A percentile compares a stretch with the other conserved stretches of the same genome.
Conservation (phyloP, 2,888 invertebrate species). For the Plusia festucae region DNA sequence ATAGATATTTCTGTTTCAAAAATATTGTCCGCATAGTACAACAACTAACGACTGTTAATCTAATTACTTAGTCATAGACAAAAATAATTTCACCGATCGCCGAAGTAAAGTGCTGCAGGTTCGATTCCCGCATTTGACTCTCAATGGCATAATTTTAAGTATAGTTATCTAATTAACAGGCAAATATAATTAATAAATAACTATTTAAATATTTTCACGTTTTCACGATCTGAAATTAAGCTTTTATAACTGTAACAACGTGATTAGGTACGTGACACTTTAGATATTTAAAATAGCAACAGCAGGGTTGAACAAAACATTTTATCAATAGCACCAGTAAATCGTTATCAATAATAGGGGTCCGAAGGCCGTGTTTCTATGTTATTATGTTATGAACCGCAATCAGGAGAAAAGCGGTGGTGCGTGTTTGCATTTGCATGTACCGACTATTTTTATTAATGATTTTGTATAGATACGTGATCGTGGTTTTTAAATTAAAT, state of each 20-base stretch:
- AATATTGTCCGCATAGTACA: no score
- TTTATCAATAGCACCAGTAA: slow-evolving; percentile 2
- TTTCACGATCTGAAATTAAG: no score
- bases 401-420: slow-evolving; percentile 12
- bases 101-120: no score
- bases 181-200: no score
- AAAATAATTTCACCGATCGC: no score
- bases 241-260: background rate
- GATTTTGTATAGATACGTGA: background rate
- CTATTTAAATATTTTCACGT: no score
- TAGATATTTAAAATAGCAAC: background rate
- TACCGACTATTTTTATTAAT: background rate
- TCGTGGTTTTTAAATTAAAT: background rate
- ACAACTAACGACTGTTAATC: no score
- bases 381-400: slow-evolving; percentile 20
- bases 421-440: slow-evolving; percentile 4
- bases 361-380: slow-evolving; percentile 16
- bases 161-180: no score
- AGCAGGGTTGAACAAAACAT: background rate
- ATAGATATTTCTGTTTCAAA: no score
- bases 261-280: background rate
- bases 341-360: slow-evolving; percentile 3
- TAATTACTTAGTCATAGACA: no score
- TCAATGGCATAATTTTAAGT: no score
- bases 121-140: no score